Evolutionary conservation across 1,140 invertebrate genomes (phyloP).

Genomic region (Glossosoma conforme): DNA sequence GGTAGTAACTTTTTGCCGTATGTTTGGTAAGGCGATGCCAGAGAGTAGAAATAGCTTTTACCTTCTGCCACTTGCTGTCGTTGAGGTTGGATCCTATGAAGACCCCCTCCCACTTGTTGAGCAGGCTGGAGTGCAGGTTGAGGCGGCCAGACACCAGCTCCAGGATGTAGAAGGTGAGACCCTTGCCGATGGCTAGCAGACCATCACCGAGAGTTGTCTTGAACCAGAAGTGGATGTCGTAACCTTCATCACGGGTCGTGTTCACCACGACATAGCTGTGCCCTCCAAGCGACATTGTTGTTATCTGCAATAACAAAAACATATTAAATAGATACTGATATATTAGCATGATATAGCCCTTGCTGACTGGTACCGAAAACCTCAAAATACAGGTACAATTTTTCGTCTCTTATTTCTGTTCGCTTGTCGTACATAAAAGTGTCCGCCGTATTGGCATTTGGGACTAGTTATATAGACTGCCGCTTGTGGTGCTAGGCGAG

Average conservation of each 20-base stretch:
- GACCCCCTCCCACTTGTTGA: constrained; percentile 86
- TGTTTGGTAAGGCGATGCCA: too few species aligned
- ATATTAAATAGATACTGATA: too few species aligned
- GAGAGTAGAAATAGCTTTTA: too few species aligned
- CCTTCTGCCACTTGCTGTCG: constrained; percentile 82
- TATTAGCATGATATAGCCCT: too few species aligned
- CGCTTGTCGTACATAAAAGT: too few species aligned
- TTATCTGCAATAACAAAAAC: constrained; percentile 54
- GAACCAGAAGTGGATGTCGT: constrained; percentile 84
- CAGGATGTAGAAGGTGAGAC: constrained; percentile 76
- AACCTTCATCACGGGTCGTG: constrained; percentile 72
- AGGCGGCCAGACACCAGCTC: constrained; percentile 74
- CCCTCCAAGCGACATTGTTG: constrained; percentile 81
- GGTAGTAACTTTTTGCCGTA: too few species aligned
- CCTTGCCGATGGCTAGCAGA: constrained; percentile 78
- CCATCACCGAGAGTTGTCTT: constrained; percentile 84
- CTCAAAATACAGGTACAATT: too few species aligned
- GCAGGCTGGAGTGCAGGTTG: constrained; percentile 77
- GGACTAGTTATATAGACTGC: too few species aligned
- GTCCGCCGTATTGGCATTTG: too few species aligned
- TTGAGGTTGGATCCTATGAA: constrained; percentile 79
- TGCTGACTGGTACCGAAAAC: too few species aligned
- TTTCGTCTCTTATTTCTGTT: too few species aligned
- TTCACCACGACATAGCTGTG: constrained; percentile 72
- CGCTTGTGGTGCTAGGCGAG: too few species aligned